Conservation (phyloP, 2,113 vertebrate species). For the Lucifuga dentata region DNA sequence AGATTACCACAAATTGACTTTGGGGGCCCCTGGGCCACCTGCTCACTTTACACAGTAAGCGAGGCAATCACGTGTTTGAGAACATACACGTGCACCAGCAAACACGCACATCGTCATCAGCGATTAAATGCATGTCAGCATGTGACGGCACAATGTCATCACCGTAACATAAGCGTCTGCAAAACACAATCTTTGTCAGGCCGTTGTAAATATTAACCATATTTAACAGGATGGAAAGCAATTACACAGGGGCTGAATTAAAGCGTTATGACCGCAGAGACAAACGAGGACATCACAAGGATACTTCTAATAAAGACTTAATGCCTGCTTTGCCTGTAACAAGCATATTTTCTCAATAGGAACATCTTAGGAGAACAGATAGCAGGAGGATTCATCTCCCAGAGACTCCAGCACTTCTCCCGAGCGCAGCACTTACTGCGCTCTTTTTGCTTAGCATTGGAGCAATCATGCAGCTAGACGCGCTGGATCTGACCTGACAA, state of each 20-base stretch:
- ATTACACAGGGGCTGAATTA: slow-evolving; percentile 47
- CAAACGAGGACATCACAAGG: slow-evolving; percentile 63
- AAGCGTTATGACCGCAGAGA: slow-evolving; percentile 46
- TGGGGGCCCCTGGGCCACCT: too few relatives aligned
- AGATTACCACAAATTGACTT: too few relatives aligned
- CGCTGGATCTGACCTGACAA: slow-evolving; percentile 74
- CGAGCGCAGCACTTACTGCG: slow-evolving; percentile 34
- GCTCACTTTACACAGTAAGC: too few relatives aligned
- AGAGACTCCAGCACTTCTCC: slow-evolving; percentile 6
- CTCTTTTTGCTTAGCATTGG: slow-evolving; percentile 29
- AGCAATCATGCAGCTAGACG: slow-evolving; percentile 60
- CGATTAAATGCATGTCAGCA: slow-evolving; percentile 23
- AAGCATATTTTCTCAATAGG: slow-evolving; percentile 50
- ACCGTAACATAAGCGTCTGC: slow-evolving; percentile 27
- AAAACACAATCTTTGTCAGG: slow-evolving; percentile 21
- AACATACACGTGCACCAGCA: too few relatives aligned
- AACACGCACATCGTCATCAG: neutral
- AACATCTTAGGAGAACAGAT: slow-evolving; percentile 28
- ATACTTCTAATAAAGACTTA: slow-evolving; percentile 61
- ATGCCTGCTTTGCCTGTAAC: slow-evolving; percentile 55
- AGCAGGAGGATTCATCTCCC: slow-evolving; percentile 22
- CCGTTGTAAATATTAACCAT: slow-evolving; percentile 59
- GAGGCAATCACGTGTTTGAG: too few relatives aligned
- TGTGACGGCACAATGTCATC: slow-evolving; percentile 8
- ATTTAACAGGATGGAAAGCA: slow-evolving; percentile 59